Evolutionary conservation across 2,113 vertebrate genomes (phyloP), one percentile per base, ranked within the genome.

Genomic region (Vidua macroura): DNA sequence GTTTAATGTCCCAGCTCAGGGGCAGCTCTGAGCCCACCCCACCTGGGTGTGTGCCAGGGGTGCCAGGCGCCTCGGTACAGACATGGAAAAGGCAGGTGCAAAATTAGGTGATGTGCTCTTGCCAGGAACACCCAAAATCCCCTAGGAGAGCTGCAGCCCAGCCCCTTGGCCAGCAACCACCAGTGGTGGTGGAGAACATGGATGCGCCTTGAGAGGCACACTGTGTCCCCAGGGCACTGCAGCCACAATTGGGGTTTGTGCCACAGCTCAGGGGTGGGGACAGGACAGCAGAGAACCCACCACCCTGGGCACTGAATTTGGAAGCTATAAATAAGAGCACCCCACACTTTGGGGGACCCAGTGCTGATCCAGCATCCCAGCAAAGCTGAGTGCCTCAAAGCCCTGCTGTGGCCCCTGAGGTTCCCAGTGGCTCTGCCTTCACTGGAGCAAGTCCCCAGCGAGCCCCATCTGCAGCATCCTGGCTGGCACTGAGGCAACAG

Each of bases 261-360:
- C 64, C 27, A 9, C 1, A 5, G 70, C 39, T 64, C 7, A 11
- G 78, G 20, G 83, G 49, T n/a, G 41, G 78, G 81, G n/a, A 82
- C 68, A 30, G 0, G 1, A 53, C 30, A 41, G 74, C 25, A 88
- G 35, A 88, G 73, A 70, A 83, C 37, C 44, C 66, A 78, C 28
- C 58, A 64, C 59, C 10, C 46, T 33, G 24, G 56, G 73, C 83
- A 84, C 10, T 90, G 83, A 80, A 88, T 75, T 28, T 64, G 60
- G 83, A 96, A 96, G 88, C 80, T 74, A 16, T 81, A 72, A 91
- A 37, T 91, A 86, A 80, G 46, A 88, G 59, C 20, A 86, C 35
- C 15, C 59, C 46, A 53, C 22, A 12, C 21, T 67, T 35, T 15
- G 27, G 23, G 51, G 55, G 28, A 69, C n/a, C 7, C 75, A 62